Percentiles rank a stretch among this genome's conserved stretches.
phyloP scores from a whole-genome alignment of 2,797 vertebrate species.

The Tragopan temminckii region DNA sequence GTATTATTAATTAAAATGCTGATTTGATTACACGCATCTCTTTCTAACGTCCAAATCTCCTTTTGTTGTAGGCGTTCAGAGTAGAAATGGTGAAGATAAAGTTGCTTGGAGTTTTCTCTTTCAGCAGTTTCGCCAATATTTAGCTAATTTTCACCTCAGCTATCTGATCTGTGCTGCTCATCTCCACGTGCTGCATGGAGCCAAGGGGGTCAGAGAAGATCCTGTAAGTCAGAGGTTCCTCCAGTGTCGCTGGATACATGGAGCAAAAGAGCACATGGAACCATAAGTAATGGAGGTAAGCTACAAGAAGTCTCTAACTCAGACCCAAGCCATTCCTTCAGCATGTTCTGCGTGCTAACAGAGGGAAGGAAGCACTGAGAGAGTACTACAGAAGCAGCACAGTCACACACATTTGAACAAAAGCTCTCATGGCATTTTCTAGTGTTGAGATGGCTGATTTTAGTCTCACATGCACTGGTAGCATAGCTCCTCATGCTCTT shows the following conservation, averaged over 20 bases:
- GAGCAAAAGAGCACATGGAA: background rate
- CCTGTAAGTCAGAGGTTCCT: background rate
- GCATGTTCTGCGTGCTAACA: background rate
- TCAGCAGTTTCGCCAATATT: background rate
- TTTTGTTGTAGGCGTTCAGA: background rate
- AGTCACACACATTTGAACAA: background rate
- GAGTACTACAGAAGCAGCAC: background rate
- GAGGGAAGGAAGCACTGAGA: background rate
- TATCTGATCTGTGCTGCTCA: background rate
- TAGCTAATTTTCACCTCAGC: background rate
- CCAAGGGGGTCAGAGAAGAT: background rate
- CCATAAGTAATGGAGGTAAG: background rate
- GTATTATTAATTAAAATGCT: background rate
- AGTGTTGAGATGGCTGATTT: background rate
- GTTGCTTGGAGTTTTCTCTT: background rate
- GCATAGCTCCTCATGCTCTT: background rate
- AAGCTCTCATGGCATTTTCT: background rate
- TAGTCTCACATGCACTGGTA: background rate
- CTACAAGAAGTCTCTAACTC: background rate
- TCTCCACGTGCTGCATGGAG: rapidly evolving
- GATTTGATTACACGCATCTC: rapidly evolving
- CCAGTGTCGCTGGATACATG: background rate
- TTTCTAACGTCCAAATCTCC: background rate
- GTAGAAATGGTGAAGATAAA: background rate
- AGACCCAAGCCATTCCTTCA: background rate